Percentiles rank a stretch among this genome's conserved stretches.
Evolutionary conservation across 2,888 invertebrate genomes (phyloP).

Genomic region (Zootermopsis nevadensis): DNA sequence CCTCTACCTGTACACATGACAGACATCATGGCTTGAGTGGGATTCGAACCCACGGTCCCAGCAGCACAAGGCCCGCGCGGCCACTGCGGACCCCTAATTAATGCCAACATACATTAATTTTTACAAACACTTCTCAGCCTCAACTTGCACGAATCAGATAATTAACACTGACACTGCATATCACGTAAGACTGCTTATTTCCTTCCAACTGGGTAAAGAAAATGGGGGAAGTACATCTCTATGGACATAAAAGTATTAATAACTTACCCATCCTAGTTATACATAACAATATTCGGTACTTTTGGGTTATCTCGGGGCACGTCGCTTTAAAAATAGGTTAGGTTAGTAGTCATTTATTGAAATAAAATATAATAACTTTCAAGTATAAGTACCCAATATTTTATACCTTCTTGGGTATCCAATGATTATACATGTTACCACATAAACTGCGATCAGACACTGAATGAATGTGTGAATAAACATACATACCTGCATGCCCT

Average conservation of each 20-base stretch:
- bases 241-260: not conserved
- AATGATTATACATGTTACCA: not conserved
- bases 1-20: no score
- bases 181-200: not conserved
- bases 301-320: no score
- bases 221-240: not conserved
- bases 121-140: no score
- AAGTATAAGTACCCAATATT: no score
- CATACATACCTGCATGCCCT: conserved; percentile 64
- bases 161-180: not conserved
- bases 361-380: no score
- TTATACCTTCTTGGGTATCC: not conserved
- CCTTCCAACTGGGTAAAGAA: not conserved
- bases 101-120: no score
- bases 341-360: no score
- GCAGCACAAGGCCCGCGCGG: no score
- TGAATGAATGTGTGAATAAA: not conserved
- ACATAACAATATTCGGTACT: not conserved
- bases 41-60: no score
- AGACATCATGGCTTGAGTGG: no score
- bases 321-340: no score
- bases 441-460: not conserved
- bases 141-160: not conserved
- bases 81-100: no score
- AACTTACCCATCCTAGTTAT: not conserved